A percentile compares a stretch with the other conserved stretches of the same genome.
Evolutionary conservation across 2,888 invertebrate genomes (phyloP).

Genomic region (Eupithecia abbreviata): DNA sequence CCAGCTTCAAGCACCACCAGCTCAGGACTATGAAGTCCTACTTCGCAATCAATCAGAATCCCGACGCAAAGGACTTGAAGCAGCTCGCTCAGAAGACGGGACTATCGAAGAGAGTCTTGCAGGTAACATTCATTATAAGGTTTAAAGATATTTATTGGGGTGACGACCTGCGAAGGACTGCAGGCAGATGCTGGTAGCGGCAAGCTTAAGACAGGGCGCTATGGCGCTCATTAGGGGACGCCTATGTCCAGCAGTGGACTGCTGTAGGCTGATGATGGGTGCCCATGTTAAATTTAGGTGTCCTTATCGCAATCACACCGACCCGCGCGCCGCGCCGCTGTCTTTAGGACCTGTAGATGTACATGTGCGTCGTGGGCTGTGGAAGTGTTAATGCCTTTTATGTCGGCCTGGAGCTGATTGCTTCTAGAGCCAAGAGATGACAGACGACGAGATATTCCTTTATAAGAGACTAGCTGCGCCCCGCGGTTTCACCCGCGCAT

Average conservation of each 20-base stretch:
- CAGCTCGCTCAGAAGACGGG: slow-evolving; percentile 99
- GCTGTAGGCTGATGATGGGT: too few species aligned
- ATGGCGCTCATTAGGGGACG: too few species aligned
- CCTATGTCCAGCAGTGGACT: too few species aligned
- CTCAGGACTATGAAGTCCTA: slow-evolving; percentile 99
- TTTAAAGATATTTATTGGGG: not conserved
- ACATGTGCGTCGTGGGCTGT: too few species aligned
- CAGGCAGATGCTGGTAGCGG: too few species aligned
- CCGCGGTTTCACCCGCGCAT: too few species aligned
- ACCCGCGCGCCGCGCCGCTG: not conserved
- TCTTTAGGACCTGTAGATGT: too few species aligned
- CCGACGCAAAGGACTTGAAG: slow-evolving; percentile 99
- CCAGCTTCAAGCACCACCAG: slow-evolving; percentile 99
- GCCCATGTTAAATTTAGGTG: not conserved
- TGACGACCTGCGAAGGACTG: too few species aligned
- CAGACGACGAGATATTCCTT: not conserved
- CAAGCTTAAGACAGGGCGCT: too few species aligned
- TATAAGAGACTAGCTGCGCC: too few species aligned
- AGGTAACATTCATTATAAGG: slow-evolving; percentile 84
- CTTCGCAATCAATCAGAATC: slow-evolving; percentile 99
- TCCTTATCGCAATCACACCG: too few species aligned
- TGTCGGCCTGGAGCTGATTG: not conserved
- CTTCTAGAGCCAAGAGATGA: too few species aligned
- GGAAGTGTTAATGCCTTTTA: not conserved
- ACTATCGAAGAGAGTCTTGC: slow-evolving; percentile 97